Conservation (phyloP, 1,140 invertebrate species). For the Glossosoma conforme region DNA sequence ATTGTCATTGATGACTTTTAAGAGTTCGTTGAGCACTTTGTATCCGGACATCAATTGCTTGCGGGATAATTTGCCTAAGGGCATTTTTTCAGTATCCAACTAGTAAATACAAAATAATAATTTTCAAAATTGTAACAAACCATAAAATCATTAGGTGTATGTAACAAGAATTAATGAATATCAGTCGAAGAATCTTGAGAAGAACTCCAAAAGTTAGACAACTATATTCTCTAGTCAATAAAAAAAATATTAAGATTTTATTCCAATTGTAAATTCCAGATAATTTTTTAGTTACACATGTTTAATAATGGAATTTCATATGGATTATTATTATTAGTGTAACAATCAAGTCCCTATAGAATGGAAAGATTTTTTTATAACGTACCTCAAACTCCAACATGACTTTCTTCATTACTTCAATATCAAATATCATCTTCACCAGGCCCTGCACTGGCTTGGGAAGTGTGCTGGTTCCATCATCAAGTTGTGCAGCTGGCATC, state of each 20-base stretch:
- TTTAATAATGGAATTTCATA: neutral
- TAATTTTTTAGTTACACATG: neutral
- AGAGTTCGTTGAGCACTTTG: constrained; percentile 72
- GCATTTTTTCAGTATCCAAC: constrained; percentile 96
- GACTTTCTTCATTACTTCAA: constrained; percentile 86
- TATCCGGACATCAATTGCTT: constrained; percentile 88
- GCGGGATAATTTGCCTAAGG: constrained; percentile 90
- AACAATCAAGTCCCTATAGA: too few relatives aligned
- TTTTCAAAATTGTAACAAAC: too few relatives aligned
- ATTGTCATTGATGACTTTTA: constrained; percentile 36
- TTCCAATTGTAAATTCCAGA: neutral
- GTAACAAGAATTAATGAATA: too few relatives aligned
- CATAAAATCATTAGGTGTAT: too few relatives aligned
- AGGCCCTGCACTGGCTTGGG: constrained; percentile 74
- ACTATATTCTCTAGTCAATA: too few relatives aligned
- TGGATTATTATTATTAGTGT: too few relatives aligned
- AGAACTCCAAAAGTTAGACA: too few relatives aligned
- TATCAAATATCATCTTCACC: constrained; percentile 85
- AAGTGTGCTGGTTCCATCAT: constrained; percentile 61
- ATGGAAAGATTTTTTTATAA: too few relatives aligned
- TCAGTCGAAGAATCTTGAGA: too few relatives aligned
- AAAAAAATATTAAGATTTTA: neutral
- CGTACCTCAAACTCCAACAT: constrained; percentile 88
- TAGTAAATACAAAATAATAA: constrained; percentile 40
- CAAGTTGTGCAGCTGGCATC: constrained; percentile 34